A percentile compares a stretch with the other conserved stretches of the same genome.
These are phyloP conservation scores for Nephrotoma guestfalica DNA, from an alignment of 2,888 invertebrate genomes.

Conservation along the genomic window DNA sequence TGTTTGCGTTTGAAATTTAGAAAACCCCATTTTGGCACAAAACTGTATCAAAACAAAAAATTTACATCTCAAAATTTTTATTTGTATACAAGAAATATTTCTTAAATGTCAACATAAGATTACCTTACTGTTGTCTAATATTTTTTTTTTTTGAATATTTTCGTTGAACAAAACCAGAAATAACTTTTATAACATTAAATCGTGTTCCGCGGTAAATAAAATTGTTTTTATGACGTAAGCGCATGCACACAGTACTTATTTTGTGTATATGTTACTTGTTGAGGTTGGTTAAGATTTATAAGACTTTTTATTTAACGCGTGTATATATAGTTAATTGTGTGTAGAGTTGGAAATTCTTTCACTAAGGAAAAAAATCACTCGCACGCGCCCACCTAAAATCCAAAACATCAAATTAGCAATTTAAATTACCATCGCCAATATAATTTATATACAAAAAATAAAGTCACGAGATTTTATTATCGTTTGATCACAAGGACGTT, in stretches of 20 bases:
- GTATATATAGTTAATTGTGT: no score
- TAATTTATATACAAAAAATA: background rate
- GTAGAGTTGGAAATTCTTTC: background rate
- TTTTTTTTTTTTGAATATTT: background rate
- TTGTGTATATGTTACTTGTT: background rate
- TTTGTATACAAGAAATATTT: background rate
- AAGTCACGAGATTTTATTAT: background rate
- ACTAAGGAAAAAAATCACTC: background rate
- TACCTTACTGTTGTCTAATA: background rate
- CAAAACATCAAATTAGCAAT: background rate
- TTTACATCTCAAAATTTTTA: background rate
- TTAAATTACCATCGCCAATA: background rate
- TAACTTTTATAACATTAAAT: background rate
- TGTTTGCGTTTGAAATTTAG: background rate
- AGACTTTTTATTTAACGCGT: no score
- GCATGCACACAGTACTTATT: background rate
- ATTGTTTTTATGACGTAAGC: background rate
- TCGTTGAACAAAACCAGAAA: background rate
- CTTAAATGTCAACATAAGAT: background rate
- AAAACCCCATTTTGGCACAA: background rate
- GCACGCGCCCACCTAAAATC: background rate
- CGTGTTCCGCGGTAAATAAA: background rate
- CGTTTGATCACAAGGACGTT: background rate
- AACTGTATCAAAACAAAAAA: background rate
- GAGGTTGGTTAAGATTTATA: background rate